Evolutionary conservation across 1,140 invertebrate genomes (phyloP).

Genomic region (Drosophila rufa): DNA sequence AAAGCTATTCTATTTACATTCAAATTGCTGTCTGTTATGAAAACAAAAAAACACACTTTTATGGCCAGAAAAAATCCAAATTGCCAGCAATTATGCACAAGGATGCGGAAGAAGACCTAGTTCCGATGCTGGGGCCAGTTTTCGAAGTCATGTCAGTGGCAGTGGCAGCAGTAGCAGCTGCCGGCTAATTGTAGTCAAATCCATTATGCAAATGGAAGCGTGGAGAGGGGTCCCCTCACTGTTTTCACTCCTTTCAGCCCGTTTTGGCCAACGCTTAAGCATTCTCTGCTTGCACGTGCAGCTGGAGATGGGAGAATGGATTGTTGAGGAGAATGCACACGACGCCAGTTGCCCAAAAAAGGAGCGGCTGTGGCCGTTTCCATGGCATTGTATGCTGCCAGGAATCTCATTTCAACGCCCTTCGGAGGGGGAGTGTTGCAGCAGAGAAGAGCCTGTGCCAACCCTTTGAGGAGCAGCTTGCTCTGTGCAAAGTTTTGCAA

Average conservation of each 20-base stretch:
- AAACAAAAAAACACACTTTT: neutral
- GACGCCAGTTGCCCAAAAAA: conserved; percentile 23
- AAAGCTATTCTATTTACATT: neutral
- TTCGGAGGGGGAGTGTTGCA: conserved; percentile 2
- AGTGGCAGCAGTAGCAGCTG: conserved; percentile 28
- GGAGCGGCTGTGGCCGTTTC: conserved; percentile 14
- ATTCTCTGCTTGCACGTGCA: conserved; percentile 21
- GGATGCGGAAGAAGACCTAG: neutral
- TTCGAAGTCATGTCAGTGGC: conserved; percentile 49
- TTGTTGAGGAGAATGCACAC: conserved; percentile 13
- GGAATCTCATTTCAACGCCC: conserved; percentile 32
- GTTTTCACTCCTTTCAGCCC: neutral
- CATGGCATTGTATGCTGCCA: conserved; percentile 26
- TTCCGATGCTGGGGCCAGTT: conserved; percentile 10
- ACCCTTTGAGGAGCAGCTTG: conserved; percentile 20
- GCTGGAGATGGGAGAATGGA: conserved; percentile 6
- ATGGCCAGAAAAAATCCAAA: conserved; percentile 1
- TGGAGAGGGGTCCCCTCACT: neutral
- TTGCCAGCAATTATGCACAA: neutral
- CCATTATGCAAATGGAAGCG: conserved; percentile 65
- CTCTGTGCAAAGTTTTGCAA: conserved; percentile 63
- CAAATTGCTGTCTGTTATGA: neutral
- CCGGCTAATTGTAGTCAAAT: conserved; percentile 69
- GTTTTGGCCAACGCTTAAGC: conserved; percentile 29
- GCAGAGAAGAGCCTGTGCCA: neutral